Evolutionary conservation across 1,140 invertebrate genomes (phyloP), one percentile per base, ranked within the genome.

Genomic region (Heliothis virescens): DNA sequence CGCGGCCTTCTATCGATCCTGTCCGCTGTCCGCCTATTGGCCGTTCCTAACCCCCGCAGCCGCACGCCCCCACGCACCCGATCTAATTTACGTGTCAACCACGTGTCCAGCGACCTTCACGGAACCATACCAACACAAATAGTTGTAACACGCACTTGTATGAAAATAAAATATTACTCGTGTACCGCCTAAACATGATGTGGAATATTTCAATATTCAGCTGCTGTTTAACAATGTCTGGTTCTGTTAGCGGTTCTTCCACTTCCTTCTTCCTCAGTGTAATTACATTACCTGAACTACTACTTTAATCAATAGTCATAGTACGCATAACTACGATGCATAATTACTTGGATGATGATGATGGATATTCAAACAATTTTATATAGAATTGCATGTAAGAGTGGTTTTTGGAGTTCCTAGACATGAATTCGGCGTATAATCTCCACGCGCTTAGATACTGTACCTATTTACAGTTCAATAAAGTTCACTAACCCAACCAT

Each of bases 61-160:
- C 69, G 57, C 81, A 73, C 79, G 69, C 80, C 81, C 77, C 65
- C 63, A 63, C 72, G 59, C 67, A 67, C 76, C 55, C 83, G 60
- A 53, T 81, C 83, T 73, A 84, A 81, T 85, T 83, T 81, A 81
- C 84, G 73, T 83, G 67, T 65, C 69, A 59, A 83, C 81, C 83
- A 86, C 83, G 85, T 87, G 83, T 84, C 74, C 62, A 52, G 57
- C 79, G 79, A 85, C 82, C 81, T 82, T 86, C 82, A 85, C 81
- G 82, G 69, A 47, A 60, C 71, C 63, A 29, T 79, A 72, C 60
- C 65, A 82, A 79, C 60, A 82, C 63, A 78, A 72, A 72, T 72
- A 72, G 55, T 74, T 47, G 72, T 74, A 50, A 50, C 73, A 72
- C 59, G 34, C 29, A 67, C 34, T 73, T 59, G 53, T 59, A 59